Conservation (phyloP, 2,888 invertebrate species). For the Myopa tessellatipennis region DNA sequence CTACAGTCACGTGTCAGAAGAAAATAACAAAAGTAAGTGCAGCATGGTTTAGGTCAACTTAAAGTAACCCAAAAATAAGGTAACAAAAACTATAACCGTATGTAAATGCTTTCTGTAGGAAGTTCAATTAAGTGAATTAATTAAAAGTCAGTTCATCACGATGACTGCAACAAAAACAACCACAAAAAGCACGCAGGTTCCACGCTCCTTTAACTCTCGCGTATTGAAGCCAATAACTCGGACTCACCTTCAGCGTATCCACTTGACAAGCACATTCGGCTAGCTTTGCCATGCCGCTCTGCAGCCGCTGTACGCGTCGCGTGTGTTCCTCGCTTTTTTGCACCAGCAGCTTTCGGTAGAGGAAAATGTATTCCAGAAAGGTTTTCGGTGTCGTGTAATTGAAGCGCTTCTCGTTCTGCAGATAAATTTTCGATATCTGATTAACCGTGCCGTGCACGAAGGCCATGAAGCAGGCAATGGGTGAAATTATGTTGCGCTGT, state of each 20-base stretch:
- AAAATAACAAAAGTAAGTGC: too few species aligned
- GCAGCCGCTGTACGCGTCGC: slow-evolving; percentile 83
- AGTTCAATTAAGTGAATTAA: too few species aligned
- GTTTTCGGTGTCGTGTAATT: slow-evolving; percentile 98
- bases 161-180: too few species aligned
- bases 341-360: slow-evolving; percentile 80
- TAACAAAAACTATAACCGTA: too few species aligned
- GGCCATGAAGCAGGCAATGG: slow-evolving; percentile 92
- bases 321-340: slow-evolving; percentile 78
- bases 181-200: not conserved
- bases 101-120: too few species aligned
- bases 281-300: slow-evolving; percentile 90
- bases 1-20: too few species aligned
- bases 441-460: slow-evolving; percentile 91
- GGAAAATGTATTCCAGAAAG: slow-evolving; percentile 93
- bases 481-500: slow-evolving; percentile 73
- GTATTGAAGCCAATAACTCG: not conserved
- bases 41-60: too few species aligned
- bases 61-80: too few species aligned
- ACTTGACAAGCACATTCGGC: slow-evolving; percentile 88
- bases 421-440: slow-evolving; percentile 83
- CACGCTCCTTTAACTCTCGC: not conserved
- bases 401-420: slow-evolving; percentile 87
- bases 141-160: too few species aligned
- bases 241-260: slow-evolving; percentile 81